These are phyloP conservation scores for Pygmarrhopalites habei DNA, from an alignment of 1,140 invertebrate genomes.

Conservation along the genomic window DNA sequence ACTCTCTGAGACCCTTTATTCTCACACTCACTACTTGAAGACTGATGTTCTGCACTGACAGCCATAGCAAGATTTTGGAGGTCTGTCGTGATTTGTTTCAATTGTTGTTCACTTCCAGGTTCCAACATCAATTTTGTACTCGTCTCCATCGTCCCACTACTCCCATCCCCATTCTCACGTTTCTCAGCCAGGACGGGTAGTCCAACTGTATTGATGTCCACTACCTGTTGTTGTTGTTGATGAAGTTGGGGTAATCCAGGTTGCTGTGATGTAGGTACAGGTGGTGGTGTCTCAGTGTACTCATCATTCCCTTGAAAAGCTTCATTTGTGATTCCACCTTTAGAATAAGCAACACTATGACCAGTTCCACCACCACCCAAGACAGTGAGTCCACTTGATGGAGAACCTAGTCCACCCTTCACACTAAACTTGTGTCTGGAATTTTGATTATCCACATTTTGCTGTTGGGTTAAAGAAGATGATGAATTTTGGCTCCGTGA, in stretches of 20 bases:
- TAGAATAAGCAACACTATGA: slow-evolving; percentile 2
- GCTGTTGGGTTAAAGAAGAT: slow-evolving; percentile 1
- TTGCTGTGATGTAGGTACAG: slow-evolving; percentile 29
- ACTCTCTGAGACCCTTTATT: slow-evolving; percentile 34
- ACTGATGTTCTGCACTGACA: slow-evolving; percentile 29
- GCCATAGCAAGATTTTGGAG: slow-evolving; percentile 36
- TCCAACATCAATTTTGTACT: slow-evolving; percentile 11
- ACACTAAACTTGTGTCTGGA: slow-evolving; percentile 31
- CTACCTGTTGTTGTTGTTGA: background rate
- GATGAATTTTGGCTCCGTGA: background rate
- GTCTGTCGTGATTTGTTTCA: slow-evolving; percentile 31
- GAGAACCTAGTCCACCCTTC: slow-evolving; percentile 20
- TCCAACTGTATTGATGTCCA: slow-evolving; percentile 14
- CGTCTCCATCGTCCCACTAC: slow-evolving; percentile 31
- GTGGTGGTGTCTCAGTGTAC: slow-evolving; percentile 22
- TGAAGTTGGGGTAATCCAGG: slow-evolving; percentile 12
- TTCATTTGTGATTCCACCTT: slow-evolving; percentile 7
- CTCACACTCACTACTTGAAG: slow-evolving; percentile 36
- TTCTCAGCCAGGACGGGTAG: slow-evolving; percentile 32
- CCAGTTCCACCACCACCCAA: background rate
- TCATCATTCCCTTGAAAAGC: slow-evolving; percentile 10
- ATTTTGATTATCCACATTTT: slow-evolving; percentile 9
- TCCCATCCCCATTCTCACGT: slow-evolving; percentile 39
- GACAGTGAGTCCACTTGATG: slow-evolving; percentile 1
- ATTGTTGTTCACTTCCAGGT: slow-evolving; percentile 30